These are phyloP conservation scores for Tiphia femorata DNA, from an alignment of 2,888 invertebrate genomes.

Conservation along the genomic window DNA sequence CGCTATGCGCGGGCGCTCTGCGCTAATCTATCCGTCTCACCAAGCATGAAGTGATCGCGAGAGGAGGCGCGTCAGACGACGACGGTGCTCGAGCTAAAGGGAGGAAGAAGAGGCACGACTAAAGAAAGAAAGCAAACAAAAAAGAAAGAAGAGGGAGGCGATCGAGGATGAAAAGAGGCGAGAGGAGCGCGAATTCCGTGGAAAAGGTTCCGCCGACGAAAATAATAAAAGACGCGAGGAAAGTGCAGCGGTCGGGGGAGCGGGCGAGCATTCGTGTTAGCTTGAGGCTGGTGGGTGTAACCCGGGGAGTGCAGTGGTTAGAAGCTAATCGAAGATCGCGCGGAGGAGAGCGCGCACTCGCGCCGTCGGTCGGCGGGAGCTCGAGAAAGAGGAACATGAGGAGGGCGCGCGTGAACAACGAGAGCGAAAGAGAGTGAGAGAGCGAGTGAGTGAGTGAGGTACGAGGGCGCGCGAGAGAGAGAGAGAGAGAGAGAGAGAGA, in stretches of 20 bases:
- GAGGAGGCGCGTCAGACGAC: too few species aligned
- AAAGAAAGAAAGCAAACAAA: background rate
- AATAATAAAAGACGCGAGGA: too few species aligned
- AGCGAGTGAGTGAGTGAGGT: background rate
- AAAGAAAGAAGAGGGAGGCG: background rate
- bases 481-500: background rate
- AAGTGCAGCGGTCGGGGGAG: too few species aligned
- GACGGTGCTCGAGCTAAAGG: too few species aligned
- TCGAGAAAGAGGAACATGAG: background rate
- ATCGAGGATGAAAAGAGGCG: too few species aligned
- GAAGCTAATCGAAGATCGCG: constrained; percentile 21
- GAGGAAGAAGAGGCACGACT: too few species aligned
- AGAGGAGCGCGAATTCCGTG: too few species aligned
- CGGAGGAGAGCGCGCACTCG: background rate
- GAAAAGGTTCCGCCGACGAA: too few species aligned
- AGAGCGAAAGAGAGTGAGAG: constrained; percentile 1
- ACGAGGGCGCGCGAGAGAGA: constrained; percentile 6
- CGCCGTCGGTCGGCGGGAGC: constrained; percentile 4
- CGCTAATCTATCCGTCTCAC: too few species aligned
- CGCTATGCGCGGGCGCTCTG: background rate
- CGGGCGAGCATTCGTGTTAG: too few species aligned
- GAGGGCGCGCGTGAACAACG: background rate
- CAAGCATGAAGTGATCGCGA: too few species aligned
- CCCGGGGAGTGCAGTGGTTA: constrained; percentile 20
- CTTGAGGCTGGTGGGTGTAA: too few species aligned